A percentile compares a stretch with the other conserved stretches of the same genome.
These are phyloP conservation scores for Agrilus planipennis DNA, from an alignment of 1,140 invertebrate genomes.

Conservation along the genomic window DNA sequence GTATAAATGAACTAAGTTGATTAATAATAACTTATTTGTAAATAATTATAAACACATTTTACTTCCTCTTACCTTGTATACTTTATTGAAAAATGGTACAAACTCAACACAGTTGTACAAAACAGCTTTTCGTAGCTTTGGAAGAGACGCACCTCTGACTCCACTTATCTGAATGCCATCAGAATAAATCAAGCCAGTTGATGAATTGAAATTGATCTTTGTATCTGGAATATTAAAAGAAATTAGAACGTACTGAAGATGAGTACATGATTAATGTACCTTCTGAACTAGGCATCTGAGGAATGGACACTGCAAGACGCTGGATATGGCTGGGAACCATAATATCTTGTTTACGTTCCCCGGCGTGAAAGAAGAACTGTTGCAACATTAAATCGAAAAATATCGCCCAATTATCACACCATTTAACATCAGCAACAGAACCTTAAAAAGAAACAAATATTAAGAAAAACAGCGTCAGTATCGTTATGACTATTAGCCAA, in stretches of 20 bases:
- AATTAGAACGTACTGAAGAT: too few species aligned
- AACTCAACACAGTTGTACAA: conserved; percentile 25
- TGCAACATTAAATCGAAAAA: conserved; percentile 30
- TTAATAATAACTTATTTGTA: too few species aligned
- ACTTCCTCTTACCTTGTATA: not conserved
- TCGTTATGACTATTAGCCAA: not conserved
- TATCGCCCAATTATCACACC: conserved; percentile 22
- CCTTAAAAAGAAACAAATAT: too few species aligned
- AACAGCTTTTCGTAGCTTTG: conserved; percentile 7
- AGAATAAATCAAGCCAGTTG: conserved; percentile 21
- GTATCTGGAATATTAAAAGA: too few species aligned
- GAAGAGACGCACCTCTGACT: too few species aligned
- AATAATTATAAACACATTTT: not conserved
- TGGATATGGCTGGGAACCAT: conserved; percentile 23
- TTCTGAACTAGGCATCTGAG: conserved; percentile 18
- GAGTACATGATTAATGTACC: conserved; percentile 5
- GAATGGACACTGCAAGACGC: conserved; percentile 23
- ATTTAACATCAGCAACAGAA: conserved; percentile 14
- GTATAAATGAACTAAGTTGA: too few species aligned
- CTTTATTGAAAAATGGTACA: not conserved
- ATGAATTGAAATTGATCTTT: conserved; percentile 23
- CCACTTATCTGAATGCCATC: conserved; percentile 25
- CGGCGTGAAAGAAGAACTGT: conserved; percentile 25
- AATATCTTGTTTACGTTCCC: conserved; percentile 26
- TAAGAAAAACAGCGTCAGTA: too few species aligned